Evolutionary conservation across 2,888 invertebrate species (phyloP), one percentile per base, ranked within the genome.

Genomic region (Lepidochitona cinerea): DNA sequence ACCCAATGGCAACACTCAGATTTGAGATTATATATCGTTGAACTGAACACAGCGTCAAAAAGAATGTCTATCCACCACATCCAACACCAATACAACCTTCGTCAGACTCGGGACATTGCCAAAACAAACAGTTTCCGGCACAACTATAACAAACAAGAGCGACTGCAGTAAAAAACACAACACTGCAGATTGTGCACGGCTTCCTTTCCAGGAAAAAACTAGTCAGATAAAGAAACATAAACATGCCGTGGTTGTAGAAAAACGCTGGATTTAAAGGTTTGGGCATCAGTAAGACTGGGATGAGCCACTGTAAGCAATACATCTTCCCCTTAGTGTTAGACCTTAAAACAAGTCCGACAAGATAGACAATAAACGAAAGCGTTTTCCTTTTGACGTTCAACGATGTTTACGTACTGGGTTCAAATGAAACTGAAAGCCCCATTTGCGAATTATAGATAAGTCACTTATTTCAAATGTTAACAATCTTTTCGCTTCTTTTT

Each of bases 211-310:
- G 92, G 91, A 99, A 98, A 92, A 99, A 99, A 85, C 98, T 97
- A 84, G 98, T 95, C 84, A 99, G 92, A 92, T 99, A 99, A 71
- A 99, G 93, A 80, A 97, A 95, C 94, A 99, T 97, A 91, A 99
- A 98, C 95, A 98, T 96, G 76, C 97, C 97, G 84, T 92, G 92
- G 91, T 98, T 98, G 91, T 98, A 96, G 84, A 98, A 94, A 75
- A 98, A 93, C 49, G 97, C 97, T 86, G 98, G 98, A 92, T 99
- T 98, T 79, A 97, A 94, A 73, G 99, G 98, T 92, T 98, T 99
- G 83, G 99, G 98, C 91, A 99, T 97, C 81, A 99, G 93, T 80
- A 99, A 93, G 85, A 99, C 97, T 74, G 98, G 98, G 87, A 99
- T 96, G 88, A 99, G 93, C 90, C 90, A 90, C 85, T 90, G 90